phyloP scores from a whole-genome alignment of 2,113 vertebrate species.

The Antechinus stuartii region DNA sequence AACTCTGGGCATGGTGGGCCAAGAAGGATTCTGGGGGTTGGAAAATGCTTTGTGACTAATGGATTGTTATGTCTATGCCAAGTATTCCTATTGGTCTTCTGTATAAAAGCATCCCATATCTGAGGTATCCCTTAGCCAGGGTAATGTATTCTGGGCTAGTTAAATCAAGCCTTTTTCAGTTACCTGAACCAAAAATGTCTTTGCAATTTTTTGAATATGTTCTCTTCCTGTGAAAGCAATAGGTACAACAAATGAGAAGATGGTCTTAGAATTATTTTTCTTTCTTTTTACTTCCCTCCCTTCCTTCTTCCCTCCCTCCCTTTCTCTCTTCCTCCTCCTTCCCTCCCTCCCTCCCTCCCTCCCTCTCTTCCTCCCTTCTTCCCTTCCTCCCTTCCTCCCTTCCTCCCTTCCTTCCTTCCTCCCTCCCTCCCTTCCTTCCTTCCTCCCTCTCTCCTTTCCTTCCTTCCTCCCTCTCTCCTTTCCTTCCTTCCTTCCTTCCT shows the following conservation, averaged over 20 bases:
- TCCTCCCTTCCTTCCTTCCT: fast-evolving
- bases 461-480: too few species aligned
- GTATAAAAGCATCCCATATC: background rate
- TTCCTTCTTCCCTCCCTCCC: too few species aligned
- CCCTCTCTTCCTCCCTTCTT: fast-evolving
- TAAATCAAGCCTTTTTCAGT: constrained; percentile 9
- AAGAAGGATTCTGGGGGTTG: background rate
- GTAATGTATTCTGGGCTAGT: background rate
- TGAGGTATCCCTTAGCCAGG: background rate
- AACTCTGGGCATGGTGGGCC: background rate
- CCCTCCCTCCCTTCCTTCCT: too few species aligned
- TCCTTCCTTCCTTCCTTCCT: too few species aligned
- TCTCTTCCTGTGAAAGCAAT: constrained; percentile 57
- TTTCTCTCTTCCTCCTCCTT: fast-evolving
- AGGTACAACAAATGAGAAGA: background rate
- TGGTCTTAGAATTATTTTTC: background rate
- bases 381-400: too few species aligned
- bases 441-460: background rate
- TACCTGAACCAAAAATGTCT: constrained; percentile 58
- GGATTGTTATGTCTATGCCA: background rate
- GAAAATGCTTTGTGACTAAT: background rate
- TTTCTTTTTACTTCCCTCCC: background rate
- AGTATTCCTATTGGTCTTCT: constrained; percentile 1
- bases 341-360: too few species aligned
- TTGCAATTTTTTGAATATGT: constrained; percentile 55